phyloP scores from a whole-genome alignment of 2,797 vertebrate genomes.

The Gobionotothen gibberifrons region DNA sequence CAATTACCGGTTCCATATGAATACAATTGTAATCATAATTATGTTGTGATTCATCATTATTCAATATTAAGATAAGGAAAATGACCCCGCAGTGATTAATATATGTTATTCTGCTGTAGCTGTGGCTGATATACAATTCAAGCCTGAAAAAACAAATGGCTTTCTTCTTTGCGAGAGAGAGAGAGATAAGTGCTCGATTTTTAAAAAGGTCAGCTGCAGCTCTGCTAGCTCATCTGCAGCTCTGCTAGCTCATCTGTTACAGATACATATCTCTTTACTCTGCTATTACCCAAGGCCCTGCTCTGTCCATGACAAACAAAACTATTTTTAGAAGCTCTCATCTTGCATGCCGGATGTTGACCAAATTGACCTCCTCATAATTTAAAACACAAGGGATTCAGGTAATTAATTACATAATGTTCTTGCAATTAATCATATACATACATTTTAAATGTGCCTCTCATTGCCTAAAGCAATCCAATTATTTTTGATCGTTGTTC shows the following conservation, averaged over 20 bases:
- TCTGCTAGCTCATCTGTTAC: conserved; percentile 3
- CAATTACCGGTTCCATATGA: conserved; percentile 27
- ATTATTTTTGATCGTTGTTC: too few relatives aligned
- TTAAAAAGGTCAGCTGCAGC: background rate
- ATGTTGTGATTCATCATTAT: conserved; percentile 21
- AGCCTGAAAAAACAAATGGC: background rate
- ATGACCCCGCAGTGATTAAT: conserved; percentile 3
- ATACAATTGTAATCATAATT: conserved; percentile 32
- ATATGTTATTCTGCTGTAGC: background rate
- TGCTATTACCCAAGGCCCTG: background rate
- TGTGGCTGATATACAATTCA: background rate
- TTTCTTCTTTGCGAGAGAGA: background rate
- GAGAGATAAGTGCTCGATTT: background rate
- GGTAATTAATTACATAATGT: too few relatives aligned
- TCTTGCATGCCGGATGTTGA: background rate
- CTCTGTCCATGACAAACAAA: background rate
- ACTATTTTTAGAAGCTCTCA: background rate
- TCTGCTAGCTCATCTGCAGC: conserved; percentile 3
- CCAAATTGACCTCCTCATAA: background rate
- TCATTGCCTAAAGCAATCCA: too few relatives aligned
- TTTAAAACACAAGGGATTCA: too few relatives aligned
- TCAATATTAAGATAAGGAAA: conserved; percentile 19
- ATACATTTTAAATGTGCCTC: too few relatives aligned
- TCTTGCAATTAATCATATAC: too few relatives aligned
- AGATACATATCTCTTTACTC: background rate